Percentiles rank a stretch among this genome's conserved stretches.
Evolutionary conservation across 1,140 invertebrate species (phyloP).

Genomic region (Plutomurus gul): DNA sequence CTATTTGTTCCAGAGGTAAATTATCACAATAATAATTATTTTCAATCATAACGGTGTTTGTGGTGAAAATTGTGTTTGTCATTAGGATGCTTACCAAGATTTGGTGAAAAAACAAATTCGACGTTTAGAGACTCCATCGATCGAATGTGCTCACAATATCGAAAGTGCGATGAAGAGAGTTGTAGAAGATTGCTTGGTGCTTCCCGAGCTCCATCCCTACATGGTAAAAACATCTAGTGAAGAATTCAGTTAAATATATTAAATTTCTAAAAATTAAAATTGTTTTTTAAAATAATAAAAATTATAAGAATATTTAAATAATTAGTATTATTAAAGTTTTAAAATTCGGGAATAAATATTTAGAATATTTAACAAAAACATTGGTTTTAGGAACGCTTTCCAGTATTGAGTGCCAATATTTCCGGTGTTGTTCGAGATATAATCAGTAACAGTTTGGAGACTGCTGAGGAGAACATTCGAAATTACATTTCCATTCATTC

Average conservation of each 20-base stretch:
- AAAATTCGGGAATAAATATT: too few species aligned
- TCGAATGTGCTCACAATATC: conserved; percentile 93
- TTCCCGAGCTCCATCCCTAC: conserved; percentile 72
- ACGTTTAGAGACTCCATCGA: conserved; percentile 91
- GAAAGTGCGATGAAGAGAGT: conserved; percentile 99
- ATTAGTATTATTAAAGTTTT: too few species aligned
- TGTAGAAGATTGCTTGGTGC: conserved; percentile 88
- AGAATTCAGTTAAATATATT: too few species aligned
- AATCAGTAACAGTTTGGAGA: conserved; percentile 80
- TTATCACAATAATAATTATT: background rate
- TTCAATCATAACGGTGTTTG: conserved; percentile 18
- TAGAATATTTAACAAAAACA: too few species aligned
- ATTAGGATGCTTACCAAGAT: conserved; percentile 75
- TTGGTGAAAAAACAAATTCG: conserved; percentile 96
- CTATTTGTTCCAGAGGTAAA: background rate
- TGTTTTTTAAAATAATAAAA: too few species aligned
- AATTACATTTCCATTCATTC: conserved; percentile 94
- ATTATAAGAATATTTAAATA: too few species aligned
- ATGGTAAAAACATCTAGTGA: too few species aligned
- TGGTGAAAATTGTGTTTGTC: background rate
- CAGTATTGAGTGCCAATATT: conserved; percentile 93
- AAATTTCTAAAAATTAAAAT: too few species aligned
- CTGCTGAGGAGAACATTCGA: conserved; percentile 96
- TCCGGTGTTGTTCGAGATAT: conserved; percentile 95
- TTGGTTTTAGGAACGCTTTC: too few species aligned